These are phyloP conservation scores for Cosmopolites sordidus DNA, from an alignment of 2,888 invertebrate genomes.

Conservation along the genomic window DNA sequence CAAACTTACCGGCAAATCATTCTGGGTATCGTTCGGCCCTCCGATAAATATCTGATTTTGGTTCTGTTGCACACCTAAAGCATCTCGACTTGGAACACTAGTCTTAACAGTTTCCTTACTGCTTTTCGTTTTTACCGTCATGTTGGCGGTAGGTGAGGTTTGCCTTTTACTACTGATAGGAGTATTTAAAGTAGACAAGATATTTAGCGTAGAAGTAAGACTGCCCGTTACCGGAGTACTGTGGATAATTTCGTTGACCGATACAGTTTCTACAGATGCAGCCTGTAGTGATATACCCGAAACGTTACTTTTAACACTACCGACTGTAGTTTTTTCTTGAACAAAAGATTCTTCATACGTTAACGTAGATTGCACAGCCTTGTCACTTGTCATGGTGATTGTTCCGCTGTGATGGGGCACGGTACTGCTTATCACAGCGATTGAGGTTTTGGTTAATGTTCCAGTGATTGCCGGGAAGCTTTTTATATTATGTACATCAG, in stretches of 20 bases:
- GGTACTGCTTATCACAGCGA: constrained; percentile 11
- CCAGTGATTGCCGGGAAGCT: constrained; percentile 43
- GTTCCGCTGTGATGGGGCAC: constrained; percentile 8
- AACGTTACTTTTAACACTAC: constrained; percentile 2
- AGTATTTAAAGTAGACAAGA: neutral
- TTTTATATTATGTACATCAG: constrained; percentile 40
- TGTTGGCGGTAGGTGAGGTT: constrained; percentile 3
- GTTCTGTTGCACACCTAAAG: neutral
- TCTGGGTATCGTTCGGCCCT: constrained; percentile 24
- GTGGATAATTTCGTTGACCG: constrained; percentile 5
- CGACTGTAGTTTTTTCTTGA: constrained; percentile 11
- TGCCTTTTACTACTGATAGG: constrained; percentile 9
- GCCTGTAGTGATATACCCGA: constrained; percentile 10
- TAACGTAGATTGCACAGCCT: constrained; percentile 27
- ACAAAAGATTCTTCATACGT: constrained; percentile 18
- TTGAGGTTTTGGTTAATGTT: constrained; percentile 15
- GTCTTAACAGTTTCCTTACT: constrained; percentile 8
- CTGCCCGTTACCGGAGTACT: neutral
- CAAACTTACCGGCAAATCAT: constrained; percentile 37
- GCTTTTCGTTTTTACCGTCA: constrained; percentile 9
- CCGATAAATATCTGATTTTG: constrained; percentile 11
- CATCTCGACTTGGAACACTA: constrained; percentile 3
- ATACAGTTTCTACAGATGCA: constrained; percentile 6
- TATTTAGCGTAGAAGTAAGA: neutral
- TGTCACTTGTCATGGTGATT: constrained; percentile 18